Conservation (phyloP, 2,888 invertebrate genomes). For the Lepeophtheirus nordmannii region DNA sequence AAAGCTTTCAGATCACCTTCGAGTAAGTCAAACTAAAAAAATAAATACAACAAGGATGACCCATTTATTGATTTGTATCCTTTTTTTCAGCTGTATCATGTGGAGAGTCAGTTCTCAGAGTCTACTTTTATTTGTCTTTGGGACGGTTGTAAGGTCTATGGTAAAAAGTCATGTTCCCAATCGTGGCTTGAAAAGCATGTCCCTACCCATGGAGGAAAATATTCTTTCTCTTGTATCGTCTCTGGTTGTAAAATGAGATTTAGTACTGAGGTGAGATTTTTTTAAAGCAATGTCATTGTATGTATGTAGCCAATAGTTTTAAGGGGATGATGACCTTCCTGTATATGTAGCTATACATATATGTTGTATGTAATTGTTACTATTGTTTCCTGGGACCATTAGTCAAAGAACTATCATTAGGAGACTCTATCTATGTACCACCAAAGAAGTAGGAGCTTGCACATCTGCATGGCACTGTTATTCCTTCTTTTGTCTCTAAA, state of each 20-base stretch:
- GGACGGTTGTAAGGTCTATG: constrained; percentile 85
- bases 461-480: no score
- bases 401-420: no score
- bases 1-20: constrained; percentile 69
- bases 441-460: no score
- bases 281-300: neutral
- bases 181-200: constrained; percentile 88
- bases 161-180: constrained; percentile 73
- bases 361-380: no score
- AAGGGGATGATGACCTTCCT: no score
- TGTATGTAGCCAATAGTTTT: no score
- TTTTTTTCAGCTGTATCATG: neutral
- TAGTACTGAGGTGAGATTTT: constrained; percentile 34
- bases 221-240: constrained; percentile 87
- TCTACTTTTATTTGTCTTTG: constrained; percentile 55
- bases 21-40: constrained; percentile 43
- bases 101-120: constrained; percentile 26
- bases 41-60: neutral
- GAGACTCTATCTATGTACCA: no score
- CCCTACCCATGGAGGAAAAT: constrained; percentile 73
- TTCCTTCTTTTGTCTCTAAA: no score
- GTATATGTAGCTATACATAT: no score
- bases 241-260: constrained; percentile 61
- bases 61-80: constrained; percentile 9
- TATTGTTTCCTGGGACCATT: no score